Conservation (phyloP, 2,113 vertebrate species). For the Euleptes europaea region DNA sequence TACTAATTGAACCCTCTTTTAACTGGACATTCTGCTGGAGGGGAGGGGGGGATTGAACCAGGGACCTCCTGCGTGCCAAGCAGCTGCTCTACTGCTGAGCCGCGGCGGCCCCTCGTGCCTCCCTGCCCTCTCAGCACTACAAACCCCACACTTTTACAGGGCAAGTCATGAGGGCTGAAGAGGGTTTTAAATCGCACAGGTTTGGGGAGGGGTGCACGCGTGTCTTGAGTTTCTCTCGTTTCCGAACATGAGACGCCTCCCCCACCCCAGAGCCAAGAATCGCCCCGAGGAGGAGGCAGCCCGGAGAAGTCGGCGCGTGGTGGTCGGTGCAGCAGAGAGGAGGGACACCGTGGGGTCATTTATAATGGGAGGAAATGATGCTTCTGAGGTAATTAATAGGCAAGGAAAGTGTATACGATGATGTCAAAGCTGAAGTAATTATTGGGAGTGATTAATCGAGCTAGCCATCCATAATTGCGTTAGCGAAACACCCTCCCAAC, state of each 20-base stretch:
- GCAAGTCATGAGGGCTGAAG: not conserved
- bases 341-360: rapidly evolving
- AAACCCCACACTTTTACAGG: not conserved
- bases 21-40: too few species aligned
- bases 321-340: not conserved
- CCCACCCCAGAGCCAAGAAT: too few species aligned
- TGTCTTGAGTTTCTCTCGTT: too few species aligned
- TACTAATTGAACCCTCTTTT: too few species aligned
- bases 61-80: too few species aligned
- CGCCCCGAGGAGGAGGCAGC: not conserved
- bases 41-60: too few species aligned
- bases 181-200: too few species aligned
- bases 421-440: conserved; percentile 67
- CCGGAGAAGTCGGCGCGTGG: not conserved
- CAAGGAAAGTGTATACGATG: conserved; percentile 46
- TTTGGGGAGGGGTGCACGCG: too few species aligned
- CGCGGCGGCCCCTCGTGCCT: too few species aligned
- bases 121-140: too few species aligned
- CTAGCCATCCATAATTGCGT: conserved; percentile 54
- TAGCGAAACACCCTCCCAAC: conserved; percentile 32
- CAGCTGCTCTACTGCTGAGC: too few species aligned
- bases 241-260: too few species aligned
- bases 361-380: not conserved
- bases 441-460: conserved; percentile 63
- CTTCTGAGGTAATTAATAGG: conserved; percentile 50